Base-by-base conservation (phyloP, 2,797 vertebrate genomes). In the Pitangus sulphuratus region DNA sequence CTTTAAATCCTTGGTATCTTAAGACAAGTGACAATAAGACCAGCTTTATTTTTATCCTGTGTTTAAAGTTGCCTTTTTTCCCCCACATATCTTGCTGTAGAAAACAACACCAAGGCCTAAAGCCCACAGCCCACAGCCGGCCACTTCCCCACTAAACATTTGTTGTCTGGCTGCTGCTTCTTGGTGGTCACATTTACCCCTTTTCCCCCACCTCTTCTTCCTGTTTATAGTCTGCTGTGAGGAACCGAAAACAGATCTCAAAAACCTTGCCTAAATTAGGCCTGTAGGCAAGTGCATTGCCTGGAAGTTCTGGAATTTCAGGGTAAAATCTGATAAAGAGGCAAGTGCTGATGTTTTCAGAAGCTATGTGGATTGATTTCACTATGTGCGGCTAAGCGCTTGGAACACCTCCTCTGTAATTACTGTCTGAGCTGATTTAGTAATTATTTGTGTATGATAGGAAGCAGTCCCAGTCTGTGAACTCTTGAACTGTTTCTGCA, bases 341-440 rank as follows among this genome's bases (percentile, higher is more conserved):
- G 51, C 61, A 66, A 92, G 50, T 72, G 44, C 77, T 3, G 28
- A 19, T 88, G 70, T 88, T 84, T 86, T 76, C 83, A 93, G 93
- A 89, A 79, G 37, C 85, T 66, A 5, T 4, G 4, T 2, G 37
- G 87, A 79, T 77, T 84, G 56, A 60, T 94, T 95, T 88, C 66
- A 47, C 86, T 93, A 51, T 54, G 31, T 90, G 48, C 44, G 79
- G 66, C 74, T 84, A 94, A 90, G 69, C 61, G 44, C 31, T 87
- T 94, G 86, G 70, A 96, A 66, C 86, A 87, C 76, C 35, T 54
- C 0, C 2, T 79, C 77, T 91, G 54, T 84, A 82, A 88, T 96
- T 93, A 88, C 61, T 79, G 85, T 94, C 78, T 31, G 77, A 90
- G 51, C 74, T 95, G 86, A 84, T 97, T 93, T 92, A 40, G 70